Evolutionary conservation across 1,140 invertebrate genomes (phyloP), one percentile per base, ranked within the genome.

Genomic region (Laupala kohalensis): DNA sequence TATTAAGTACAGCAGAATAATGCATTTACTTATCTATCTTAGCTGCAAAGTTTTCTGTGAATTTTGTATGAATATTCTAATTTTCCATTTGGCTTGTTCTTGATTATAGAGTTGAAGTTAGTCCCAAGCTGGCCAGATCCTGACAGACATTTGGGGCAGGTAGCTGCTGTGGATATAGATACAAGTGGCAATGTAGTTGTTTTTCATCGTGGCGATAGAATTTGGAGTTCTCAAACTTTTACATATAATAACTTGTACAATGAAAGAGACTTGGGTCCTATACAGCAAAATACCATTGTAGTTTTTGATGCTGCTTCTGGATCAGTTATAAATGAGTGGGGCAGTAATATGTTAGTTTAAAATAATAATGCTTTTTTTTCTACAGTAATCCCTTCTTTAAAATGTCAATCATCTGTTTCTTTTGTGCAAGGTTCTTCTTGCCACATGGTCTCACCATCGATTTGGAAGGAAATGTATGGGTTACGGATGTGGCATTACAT

Each of bases 401-500:
- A n/a, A n/a, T n/a, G n/a, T n/a, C n/a, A n/a, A n/a, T n/a, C n/a
- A n/a, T n/a, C 12, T 62, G 12, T n/a, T 62, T 12, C 53, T 62
- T n/a, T n/a, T n/a, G n/a, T n/a, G n/a, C 12, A 62, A 71, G 70
- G 15, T 98, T 97, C 79, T 97, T 92, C 78, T 89, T 99, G 88
- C 96, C 96, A 0, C 96, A 98, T 82, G 96, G 96, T 25, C 81
- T 98, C 68, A 91, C 91, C 25, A 87, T 98, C 6, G 95, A 98
- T 81, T 79, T 86, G 24, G 85, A 91, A 74, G 92, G 92, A 63
- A 95, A 97, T 78, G 86, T 92, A n/a, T 98, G 94, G 94, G 81
- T 98, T 5, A 98, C 96, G 4, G 96, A 99, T 84, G 94, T 98
- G n/a, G 96, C 92, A 12, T 85, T 96, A 74, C 96, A 99, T 84